These are phyloP conservation scores for Ictidomys tridecemlineatus DNA, from an alignment of 2,113 vertebrate species.

Conservation along the genomic window DNA sequence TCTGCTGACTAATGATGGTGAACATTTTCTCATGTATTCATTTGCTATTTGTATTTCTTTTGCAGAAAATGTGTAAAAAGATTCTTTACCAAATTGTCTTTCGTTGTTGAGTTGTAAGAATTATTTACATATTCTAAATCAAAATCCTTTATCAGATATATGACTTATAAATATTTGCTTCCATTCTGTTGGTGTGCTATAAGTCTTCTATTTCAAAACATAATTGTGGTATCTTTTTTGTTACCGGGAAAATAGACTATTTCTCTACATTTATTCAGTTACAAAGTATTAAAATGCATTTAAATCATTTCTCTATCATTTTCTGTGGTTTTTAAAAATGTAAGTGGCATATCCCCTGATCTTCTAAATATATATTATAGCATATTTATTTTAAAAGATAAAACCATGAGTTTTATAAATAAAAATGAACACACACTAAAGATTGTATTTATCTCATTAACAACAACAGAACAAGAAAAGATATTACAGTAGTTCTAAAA, in stretches of 20 bases:
- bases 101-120: background rate
- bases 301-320: slow-evolving; percentile 1
- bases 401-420: slow-evolving; percentile 38
- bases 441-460: background rate
- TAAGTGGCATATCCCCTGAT: background rate
- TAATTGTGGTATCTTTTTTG: background rate
- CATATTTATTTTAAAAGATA: background rate
- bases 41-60: slow-evolving; percentile 5
- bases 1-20: background rate
- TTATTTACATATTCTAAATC: slow-evolving; percentile 43
- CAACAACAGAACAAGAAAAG: background rate
- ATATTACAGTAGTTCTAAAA: background rate
- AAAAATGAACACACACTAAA: slow-evolving; percentile 38
- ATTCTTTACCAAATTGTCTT: background rate
- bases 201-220: slow-evolving; percentile 18
- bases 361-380: background rate
- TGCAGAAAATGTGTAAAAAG: background rate
- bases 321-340: background rate
- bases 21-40: background rate
- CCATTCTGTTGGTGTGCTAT: background rate
- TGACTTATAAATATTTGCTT: slow-evolving; percentile 13
- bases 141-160: background rate
- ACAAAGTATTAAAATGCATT: slow-evolving; percentile 28
- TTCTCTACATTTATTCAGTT: background rate
- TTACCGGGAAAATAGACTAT: background rate